Conservation (phyloP, 2,797 vertebrate species). For the Poliocrania exsul region DNA sequence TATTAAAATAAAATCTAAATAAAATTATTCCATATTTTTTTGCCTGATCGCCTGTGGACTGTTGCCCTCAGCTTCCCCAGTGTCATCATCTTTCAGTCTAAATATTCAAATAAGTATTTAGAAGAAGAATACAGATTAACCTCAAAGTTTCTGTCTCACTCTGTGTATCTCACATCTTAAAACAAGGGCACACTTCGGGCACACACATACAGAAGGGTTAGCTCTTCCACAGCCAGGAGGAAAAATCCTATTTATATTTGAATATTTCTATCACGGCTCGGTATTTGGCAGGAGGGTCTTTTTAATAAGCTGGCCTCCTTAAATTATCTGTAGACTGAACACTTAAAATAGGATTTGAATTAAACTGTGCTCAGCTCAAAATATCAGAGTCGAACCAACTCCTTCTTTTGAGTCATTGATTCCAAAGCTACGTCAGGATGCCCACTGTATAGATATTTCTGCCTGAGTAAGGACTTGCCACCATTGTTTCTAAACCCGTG, state of each 20-base stretch:
- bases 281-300: fast-evolving
- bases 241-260: background rate
- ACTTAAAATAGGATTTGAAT: background rate
- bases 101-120: conserved; percentile 5
- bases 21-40: conserved; percentile 33
- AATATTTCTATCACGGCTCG: background rate
- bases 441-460: background rate
- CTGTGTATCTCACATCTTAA: background rate
- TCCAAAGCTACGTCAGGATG: background rate
- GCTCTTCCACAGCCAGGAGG: background rate
- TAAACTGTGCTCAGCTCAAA: background rate
- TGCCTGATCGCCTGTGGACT: background rate
- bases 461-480: background rate
- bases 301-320: background rate
- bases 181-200: background rate
- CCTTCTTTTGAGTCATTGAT: background rate
- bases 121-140: conserved; percentile 20
- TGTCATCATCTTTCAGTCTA: conserved; percentile 16
- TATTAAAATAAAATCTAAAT: conserved; percentile 37
- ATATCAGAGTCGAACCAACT: background rate
- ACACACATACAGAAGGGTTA: background rate
- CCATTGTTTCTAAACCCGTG: background rate
- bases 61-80: background rate
- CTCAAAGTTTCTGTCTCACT: conserved; percentile 6
- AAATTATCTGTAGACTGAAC: background rate